Evolutionary conservation across 2,113 vertebrate species (phyloP), one percentile per base, ranked within the genome.

Genomic region (Halichoeres trimaculatus): DNA sequence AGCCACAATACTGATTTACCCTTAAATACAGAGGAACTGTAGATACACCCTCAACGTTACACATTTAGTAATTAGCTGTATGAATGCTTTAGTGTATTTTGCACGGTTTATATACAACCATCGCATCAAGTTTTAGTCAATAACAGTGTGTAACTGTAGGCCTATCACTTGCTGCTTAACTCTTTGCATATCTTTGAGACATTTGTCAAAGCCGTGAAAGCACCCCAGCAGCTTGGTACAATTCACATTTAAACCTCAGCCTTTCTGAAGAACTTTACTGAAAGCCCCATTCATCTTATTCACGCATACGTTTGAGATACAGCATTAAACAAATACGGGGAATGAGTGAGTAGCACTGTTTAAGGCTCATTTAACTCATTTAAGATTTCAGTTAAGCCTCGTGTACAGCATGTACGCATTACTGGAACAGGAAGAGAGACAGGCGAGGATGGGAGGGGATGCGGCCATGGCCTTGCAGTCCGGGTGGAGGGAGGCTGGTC

Each of bases 381-480:
- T 10, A 4, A 10, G 20, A 20, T 13, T 6, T 22, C 22, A 6
- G 26, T 36, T 11, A 6, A 1, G 23, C 10, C 1, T 26, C 1
- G 19, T 35, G 10, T 6, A 3, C 30, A 30, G 40, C 63, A 54
- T 58, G 17, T 70, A 35, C 16, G 43, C 13, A 8, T 17, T 3
- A 38, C 10, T 41, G 20, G 1, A 24, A 34, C 48, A 68, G 68
- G 72, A 74, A 70, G 66, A 70, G 66, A 74, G 30, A 34, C 9
- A 19, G 8, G 40, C 24, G 57, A 76, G 63, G 70, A 70, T 71
- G 57, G 67, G 80, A 79, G 72, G 59, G 72, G 89, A 85, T 78
- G 89, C 76, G 51, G 53, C 60, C 68, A 30, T 74, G 78, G 76
- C 85, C 66, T 70, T 30, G 59, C 1, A 35, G 2, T 34, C 20